Conservation (phyloP, 2,888 invertebrate species). For the Nesidiocoris tenuis region DNA sequence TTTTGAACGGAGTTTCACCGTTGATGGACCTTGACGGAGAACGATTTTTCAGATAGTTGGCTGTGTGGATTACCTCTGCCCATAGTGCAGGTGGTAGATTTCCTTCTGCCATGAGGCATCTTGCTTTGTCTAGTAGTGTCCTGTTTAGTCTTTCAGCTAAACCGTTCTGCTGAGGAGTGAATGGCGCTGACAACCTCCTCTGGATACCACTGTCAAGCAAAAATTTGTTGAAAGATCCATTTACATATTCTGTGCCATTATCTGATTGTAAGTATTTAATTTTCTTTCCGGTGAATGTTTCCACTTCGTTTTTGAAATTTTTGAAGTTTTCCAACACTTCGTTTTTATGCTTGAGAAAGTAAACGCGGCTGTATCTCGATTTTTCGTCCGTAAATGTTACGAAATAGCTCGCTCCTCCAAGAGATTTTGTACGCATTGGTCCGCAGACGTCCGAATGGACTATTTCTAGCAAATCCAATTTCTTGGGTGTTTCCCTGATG, state of each 20-base stretch:
- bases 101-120: constrained; percentile 51
- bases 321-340: not conserved
- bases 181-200: constrained; percentile 50
- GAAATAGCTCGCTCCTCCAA: not conserved
- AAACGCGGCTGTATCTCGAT: not conserved
- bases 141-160: constrained; percentile 52
- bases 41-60: constrained; percentile 53
- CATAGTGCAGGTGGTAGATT: constrained; percentile 42
- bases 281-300: not conserved
- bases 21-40: constrained; percentile 13
- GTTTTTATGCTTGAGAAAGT: not conserved
- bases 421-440: constrained; percentile 2
- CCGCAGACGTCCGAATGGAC: not conserved
- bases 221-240: constrained; percentile 43
- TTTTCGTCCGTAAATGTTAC: constrained; percentile 16
- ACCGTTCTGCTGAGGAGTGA: constrained; percentile 53
- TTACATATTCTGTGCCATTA: not conserved
- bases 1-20: not conserved
- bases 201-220: constrained; percentile 50
- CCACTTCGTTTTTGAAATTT: not conserved
- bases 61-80: constrained; percentile 52
- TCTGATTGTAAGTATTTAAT: constrained; percentile 2
- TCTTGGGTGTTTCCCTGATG: not conserved
- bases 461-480: not conserved
- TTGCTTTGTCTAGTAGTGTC: constrained; percentile 52